phyloP scores from a whole-genome alignment of 2,888 invertebrate genomes.

The Apamea crenata region DNA sequence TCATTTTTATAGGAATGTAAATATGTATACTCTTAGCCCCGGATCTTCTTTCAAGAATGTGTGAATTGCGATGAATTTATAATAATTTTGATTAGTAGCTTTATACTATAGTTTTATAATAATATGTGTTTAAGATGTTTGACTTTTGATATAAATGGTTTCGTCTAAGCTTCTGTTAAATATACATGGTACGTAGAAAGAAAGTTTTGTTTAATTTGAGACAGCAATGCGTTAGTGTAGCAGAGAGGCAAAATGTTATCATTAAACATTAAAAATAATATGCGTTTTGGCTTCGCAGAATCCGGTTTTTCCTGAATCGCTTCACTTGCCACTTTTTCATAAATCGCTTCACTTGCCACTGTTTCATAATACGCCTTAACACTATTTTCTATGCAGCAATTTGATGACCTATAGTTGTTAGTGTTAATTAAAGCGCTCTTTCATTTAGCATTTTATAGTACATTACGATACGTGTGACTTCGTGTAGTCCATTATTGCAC shows the following conservation, averaged over 20 bases:
- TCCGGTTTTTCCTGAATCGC: too few species aligned
- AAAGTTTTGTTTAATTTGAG: conserved; percentile 38
- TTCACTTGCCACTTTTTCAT: too few species aligned
- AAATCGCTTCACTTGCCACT: neutral
- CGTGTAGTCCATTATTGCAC: too few species aligned
- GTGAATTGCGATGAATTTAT: conserved; percentile 64
- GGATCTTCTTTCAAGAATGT: too few species aligned
- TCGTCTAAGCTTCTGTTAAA: conserved; percentile 81
- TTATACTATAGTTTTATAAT: conserved; percentile 82
- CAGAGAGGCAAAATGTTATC: neutral
- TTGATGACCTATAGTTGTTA: too few species aligned
- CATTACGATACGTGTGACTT: too few species aligned
- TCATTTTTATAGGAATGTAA: conserved; percentile 39
- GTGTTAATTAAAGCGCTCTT: too few species aligned
- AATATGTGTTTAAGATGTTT: conserved; percentile 74
- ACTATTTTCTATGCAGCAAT: too few species aligned
- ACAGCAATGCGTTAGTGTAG: too few species aligned
- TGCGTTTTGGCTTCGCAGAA: neutral
- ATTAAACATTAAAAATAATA: neutral
- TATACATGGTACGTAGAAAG: conserved; percentile 71
- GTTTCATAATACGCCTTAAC: too few species aligned
- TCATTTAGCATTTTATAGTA: too few species aligned
- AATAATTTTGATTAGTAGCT: conserved; percentile 76
- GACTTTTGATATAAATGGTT: conserved; percentile 76
- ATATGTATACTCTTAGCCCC: too few species aligned